A percentile compares a stretch with the other conserved stretches of the same genome.
Evolutionary conservation across 2,797 vertebrate species (phyloP).

Genomic region (Mionectes olivaceus): DNA sequence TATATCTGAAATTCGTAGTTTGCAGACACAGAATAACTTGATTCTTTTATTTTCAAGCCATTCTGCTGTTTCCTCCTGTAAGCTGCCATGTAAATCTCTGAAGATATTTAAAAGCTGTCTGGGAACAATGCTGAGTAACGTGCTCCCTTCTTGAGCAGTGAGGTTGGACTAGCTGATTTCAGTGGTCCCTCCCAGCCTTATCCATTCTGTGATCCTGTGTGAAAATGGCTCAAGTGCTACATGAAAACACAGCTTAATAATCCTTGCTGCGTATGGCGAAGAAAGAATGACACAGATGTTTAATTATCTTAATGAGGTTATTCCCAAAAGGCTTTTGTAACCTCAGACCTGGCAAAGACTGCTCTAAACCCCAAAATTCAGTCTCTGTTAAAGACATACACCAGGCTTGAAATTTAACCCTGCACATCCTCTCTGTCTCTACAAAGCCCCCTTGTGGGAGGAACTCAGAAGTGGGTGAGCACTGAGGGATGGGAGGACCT

Average conservation of each 20-base stretch:
- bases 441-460: background rate
- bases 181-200: background rate
- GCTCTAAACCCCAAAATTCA: slow-evolving; percentile 2
- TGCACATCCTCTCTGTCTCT: background rate
- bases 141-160: background rate
- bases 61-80: background rate
- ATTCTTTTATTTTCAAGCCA: slow-evolving; percentile 5
- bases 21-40: slow-evolving; percentile 8
- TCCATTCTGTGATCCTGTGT: background rate
- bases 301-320: slow-evolving; percentile 71
- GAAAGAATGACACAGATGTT: slow-evolving; percentile 61
- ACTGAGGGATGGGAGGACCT: background rate
- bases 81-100: background rate
- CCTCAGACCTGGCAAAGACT: slow-evolving; percentile 34
- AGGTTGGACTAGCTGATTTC: background rate
- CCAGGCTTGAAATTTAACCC: background rate
- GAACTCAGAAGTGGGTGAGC: background rate
- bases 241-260: slow-evolving; percentile 55
- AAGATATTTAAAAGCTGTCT: background rate
- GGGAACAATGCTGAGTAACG: background rate
- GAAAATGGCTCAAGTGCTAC: slow-evolving; percentile 30
- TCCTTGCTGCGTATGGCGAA: slow-evolving; percentile 21
- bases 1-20: background rate
- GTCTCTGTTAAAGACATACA: background rate
- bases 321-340: slow-evolving; percentile 51